Evolutionary conservation across 2,797 vertebrate species (phyloP), one percentile per base, ranked within the genome.

Genomic region (Mormyrops attenuatus): DNA sequence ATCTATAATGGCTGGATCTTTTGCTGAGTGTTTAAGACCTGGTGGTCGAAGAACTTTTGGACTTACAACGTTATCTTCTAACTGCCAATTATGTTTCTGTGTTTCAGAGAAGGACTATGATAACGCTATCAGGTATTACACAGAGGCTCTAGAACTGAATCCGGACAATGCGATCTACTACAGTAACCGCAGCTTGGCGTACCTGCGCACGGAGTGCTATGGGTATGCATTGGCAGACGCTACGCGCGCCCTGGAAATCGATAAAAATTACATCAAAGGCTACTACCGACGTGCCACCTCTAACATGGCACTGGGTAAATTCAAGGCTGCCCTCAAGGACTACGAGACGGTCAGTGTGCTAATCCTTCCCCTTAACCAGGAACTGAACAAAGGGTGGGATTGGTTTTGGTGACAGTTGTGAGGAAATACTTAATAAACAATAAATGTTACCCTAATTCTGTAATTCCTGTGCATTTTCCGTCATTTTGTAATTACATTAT

Each of bases 271-370:
- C 94, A 96, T 98, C 91, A 99, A 99, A 92, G 98, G 98, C 3
- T 99, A 99, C 93, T 99, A 98, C 91, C 95, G 98, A 41, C 95
- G 98, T 0, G 98, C 98, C 0, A 97, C 98, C 90, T 98, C 98
- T 94, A 98, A 98, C 95, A 99, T 99, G 98, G 98, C 98, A 0
- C 95, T 99, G 93, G 98, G 98, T 88, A 98, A 98, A 93, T 98
- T 99, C 93, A 97, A 97, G 92, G 98, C 97, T 0, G 98, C 98
- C 0, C 96, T 98, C 2, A 97, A 98, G 0, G 98, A 99, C 95
- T 99, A 99, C 0, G 98, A 99, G 92, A 98, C 97, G 95, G 98
- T 99, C 94, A 96, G 96, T 89, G 55, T 38, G 22, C 3, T 49
- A 49, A 11, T 69, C 55, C 9, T 41, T 87, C 53, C 34, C 34